Conservation (phyloP, 2,113 vertebrate genomes). For the Heterocephalus glaber region DNA sequence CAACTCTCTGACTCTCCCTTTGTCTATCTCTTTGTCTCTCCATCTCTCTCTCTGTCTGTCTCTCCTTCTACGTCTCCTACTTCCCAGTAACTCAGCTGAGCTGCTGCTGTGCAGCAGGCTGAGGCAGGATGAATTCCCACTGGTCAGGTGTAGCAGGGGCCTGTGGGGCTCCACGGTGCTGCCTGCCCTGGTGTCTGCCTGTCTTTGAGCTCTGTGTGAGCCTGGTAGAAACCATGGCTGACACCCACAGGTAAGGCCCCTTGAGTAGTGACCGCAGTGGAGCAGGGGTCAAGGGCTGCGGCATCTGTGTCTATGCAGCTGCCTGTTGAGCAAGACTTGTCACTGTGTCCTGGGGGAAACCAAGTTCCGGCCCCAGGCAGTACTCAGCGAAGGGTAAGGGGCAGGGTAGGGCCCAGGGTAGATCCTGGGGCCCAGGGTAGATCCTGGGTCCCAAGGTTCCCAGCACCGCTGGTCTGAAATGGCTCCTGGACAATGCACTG, state of each 20-base stretch:
- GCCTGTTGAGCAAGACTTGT: neutral
- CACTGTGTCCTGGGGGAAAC: neutral
- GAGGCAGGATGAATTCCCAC: neutral
- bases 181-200: too few species aligned
- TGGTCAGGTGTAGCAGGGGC: too few species aligned
- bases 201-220: too few species aligned
- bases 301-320: too few species aligned
- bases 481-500: neutral
- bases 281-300: neutral
- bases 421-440: too few species aligned
- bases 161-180: neutral
- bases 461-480: neutral
- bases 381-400: neutral
- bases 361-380: neutral
- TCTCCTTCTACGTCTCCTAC: too few species aligned
- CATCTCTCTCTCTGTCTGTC: neutral
- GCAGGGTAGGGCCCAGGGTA: too few species aligned
- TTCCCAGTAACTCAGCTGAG: neutral
- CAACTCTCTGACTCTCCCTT: neutral
- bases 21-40: neutral
- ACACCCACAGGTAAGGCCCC: too few species aligned
- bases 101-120: neutral
- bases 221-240: neutral
- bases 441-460: too few species aligned
- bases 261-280: too few species aligned